Conservation (phyloP, 2,888 invertebrate genomes). For the Scaptomyza cyrtandrae region DNA sequence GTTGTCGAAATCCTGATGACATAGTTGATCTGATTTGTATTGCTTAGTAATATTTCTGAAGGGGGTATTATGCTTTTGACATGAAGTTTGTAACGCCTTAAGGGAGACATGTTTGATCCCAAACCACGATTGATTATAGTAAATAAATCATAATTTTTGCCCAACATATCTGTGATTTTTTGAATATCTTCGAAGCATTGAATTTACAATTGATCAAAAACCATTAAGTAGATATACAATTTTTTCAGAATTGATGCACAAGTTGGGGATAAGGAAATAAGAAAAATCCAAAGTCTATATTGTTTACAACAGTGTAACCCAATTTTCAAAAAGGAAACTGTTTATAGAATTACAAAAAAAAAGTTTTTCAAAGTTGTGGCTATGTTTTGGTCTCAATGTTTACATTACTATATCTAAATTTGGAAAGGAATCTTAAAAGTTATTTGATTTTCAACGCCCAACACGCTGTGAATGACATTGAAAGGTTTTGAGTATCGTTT, state of each 20-base stretch:
- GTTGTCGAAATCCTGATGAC: not conserved
- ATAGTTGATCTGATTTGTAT: not conserved
- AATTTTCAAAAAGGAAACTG: constrained; percentile 42
- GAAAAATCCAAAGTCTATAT: constrained; percentile 6
- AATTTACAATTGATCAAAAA: not conserved
- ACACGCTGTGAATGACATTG: constrained; percentile 58
- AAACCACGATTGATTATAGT: too few relatives aligned
- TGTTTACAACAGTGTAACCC: constrained; percentile 71
- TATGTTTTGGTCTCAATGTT: constrained; percentile 41
- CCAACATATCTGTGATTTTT: constrained; percentile 11
- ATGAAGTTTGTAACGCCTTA: constrained; percentile 1
- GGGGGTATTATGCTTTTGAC: not conserved
- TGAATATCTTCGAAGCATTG: not conserved
- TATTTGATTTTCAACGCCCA: constrained; percentile 10
- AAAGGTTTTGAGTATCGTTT: constrained; percentile 42
- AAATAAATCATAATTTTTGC: constrained; percentile 6
- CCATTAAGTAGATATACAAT: not conserved
- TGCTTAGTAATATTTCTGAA: not conserved
- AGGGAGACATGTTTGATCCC: too few relatives aligned
- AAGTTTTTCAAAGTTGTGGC: not conserved
- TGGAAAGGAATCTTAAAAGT: constrained; percentile 45
- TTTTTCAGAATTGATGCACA: constrained; percentile 12
- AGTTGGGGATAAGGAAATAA: too few relatives aligned
- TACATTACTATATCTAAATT: constrained; percentile 58
- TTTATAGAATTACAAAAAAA: constrained; percentile 43